Base-by-base conservation (phyloP, 2,888 invertebrate species). In the Chrysopilus asiliformis region DNA sequence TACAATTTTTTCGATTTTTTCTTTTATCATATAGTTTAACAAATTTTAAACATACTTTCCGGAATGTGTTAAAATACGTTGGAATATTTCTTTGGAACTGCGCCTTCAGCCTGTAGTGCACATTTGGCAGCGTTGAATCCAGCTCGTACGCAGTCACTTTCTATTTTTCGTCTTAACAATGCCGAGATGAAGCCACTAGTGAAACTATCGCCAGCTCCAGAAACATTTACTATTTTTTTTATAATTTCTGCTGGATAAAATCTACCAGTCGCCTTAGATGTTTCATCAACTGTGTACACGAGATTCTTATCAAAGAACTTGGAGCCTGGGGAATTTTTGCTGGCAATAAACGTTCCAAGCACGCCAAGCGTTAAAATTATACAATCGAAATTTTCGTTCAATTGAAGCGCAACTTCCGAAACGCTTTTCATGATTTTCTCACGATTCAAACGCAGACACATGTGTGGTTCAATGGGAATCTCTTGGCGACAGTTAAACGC, bases 171-270 rank as follows among this genome's bases (percentile, higher is more conserved):
- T 20, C 56, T 56, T 16, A 83, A 55, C 51, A 77, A 62, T 2
- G 74, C 77, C 15, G 71, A 60, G 38, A 82, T 74, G 48, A 79
- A 74, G 2, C 81, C 83, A 52, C 76, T 73, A 3, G 72, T 68
- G 49, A 79, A 75, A 55, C 82, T 81, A 52, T 86, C 86, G 2
- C 85, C 85, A 14, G 84, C 83, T 4, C 85, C 86, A n/a, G 82
- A 83, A 0, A 83, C 83, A 64, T 76, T 84, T 34, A 72, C 67
- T 10, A 83, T 57, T 34, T 65, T 49, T 38, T 55, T 39, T 25
- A 70, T 41, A 40, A 52, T 47, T 45, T 59, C 43, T 4, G 59
- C 60, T 5, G 52, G 48, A 42, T 52, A 45, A 4, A 19, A 29
- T 15, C 13, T 4, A 15, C 43, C 32, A 53, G 46, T 37, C 47